These are phyloP conservation scores for Pangasius sanitwongsei DNA, from an alignment of 2,797 vertebrate genomes.

Conservation along the genomic window DNA sequence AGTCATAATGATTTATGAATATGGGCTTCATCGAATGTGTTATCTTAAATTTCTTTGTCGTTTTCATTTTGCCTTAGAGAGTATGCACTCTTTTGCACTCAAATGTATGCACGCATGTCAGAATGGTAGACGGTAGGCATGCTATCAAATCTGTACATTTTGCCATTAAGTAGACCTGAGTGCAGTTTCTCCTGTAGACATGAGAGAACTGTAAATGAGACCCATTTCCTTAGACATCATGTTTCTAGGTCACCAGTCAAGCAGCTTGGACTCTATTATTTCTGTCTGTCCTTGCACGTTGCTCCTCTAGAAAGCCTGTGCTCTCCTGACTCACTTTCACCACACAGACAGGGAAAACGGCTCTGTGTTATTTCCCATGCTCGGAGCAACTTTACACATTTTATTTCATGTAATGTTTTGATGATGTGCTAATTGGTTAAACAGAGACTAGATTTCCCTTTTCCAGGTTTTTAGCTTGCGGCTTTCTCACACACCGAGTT, in stretches of 20 bases:
- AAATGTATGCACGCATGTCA: background rate
- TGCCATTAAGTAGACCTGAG: background rate
- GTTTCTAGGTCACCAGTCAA: constrained; percentile 32
- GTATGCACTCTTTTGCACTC: background rate
- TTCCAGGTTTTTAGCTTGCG: constrained; percentile 41
- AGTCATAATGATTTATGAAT: background rate
- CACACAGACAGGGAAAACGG: background rate
- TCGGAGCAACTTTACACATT: constrained; percentile 8
- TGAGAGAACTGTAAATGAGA: constrained; percentile 24
- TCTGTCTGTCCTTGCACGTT: constrained; percentile 24
- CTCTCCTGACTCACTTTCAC: background rate
- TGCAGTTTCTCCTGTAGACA: background rate
- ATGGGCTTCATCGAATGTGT: background rate
- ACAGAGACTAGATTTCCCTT: constrained; percentile 41
- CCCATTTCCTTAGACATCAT: constrained; percentile 20
- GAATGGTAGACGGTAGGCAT: background rate
- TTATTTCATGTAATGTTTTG: constrained; percentile 36
- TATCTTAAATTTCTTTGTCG: background rate
- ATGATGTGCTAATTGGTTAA: constrained; percentile 47
- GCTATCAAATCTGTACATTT: constrained; percentile 5
- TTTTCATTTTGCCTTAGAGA: background rate
- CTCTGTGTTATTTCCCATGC: background rate
- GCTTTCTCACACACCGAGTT: constrained; percentile 34
- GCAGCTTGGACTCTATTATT: constrained; percentile 25
- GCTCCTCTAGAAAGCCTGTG: background rate